phyloP scores from a whole-genome alignment of 2,797 vertebrate species.

The Buceros bicornis region DNA sequence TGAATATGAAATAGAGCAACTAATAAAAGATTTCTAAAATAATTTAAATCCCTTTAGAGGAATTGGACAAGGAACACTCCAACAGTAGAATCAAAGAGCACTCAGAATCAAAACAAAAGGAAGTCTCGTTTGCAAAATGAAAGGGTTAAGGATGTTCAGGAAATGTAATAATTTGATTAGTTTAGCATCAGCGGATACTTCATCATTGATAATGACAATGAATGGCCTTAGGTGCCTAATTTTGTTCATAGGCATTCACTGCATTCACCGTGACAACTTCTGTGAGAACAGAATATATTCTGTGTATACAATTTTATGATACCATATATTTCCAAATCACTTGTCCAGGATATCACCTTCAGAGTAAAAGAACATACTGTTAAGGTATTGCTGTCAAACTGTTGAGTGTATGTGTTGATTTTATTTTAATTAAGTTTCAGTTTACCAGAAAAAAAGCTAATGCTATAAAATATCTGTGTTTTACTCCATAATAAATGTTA shows the following conservation, averaged over 20 bases:
- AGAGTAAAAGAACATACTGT: background rate
- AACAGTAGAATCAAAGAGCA: background rate
- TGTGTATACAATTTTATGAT: background rate
- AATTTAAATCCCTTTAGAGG: background rate
- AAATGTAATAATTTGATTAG: slow-evolving; percentile 1
- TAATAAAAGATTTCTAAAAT: background rate
- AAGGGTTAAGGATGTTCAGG: slow-evolving; percentile 1
- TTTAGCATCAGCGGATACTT: background rate
- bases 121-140: background rate
- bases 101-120: background rate
- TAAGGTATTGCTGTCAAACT: background rate
- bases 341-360: background rate
- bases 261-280: background rate
- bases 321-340: background rate
- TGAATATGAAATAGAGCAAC: background rate
- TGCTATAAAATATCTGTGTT: background rate
- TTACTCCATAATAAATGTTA: background rate
- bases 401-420: background rate
- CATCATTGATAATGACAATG: background rate
- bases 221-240: background rate
- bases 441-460: background rate
- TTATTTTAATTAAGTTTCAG: background rate
- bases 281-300: background rate
- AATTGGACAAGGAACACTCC: background rate
- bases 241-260: background rate